A percentile compares a stretch with the other conserved stretches of the same genome.
These are phyloP conservation scores for Chaetodon trifasciatus DNA, from an alignment of 2,797 vertebrate species.

Conservation along the genomic window DNA sequence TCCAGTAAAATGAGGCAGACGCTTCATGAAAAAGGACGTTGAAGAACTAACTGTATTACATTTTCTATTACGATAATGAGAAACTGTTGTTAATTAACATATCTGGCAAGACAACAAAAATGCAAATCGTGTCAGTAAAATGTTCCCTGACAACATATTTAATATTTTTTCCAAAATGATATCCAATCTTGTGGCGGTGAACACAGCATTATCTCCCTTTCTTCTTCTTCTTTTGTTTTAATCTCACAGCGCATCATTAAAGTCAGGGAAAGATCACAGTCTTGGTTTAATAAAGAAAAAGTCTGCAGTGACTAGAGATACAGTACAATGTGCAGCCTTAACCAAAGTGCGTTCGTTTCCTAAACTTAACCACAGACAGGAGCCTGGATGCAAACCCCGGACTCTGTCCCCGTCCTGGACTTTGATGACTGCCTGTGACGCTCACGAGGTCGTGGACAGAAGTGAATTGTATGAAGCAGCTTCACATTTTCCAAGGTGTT, in stretches of 20 bases:
- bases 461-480: slow-evolving; percentile 14
- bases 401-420: neutral
- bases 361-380: neutral
- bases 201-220: too few species aligned
- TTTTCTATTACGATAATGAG: too few species aligned
- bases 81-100: neutral
- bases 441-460: neutral
- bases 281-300: too few species aligned
- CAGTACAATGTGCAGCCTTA: neutral
- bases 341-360: slow-evolving; percentile 3
- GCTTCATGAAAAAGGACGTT: neutral
- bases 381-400: neutral
- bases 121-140: neutral
- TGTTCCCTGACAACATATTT: neutral
- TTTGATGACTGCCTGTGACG: too few species aligned
- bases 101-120: neutral
- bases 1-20: neutral
- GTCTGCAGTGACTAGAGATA: too few species aligned
- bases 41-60: too few species aligned
- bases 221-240: too few species aligned
- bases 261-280: neutral
- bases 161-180: neutral
- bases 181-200: neutral
- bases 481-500: slow-evolving; percentile 8
- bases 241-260: neutral